A percentile compares a stretch with the other conserved stretches of the same genome.
Evolutionary conservation across 1,140 invertebrate genomes (phyloP).

Genomic region (Drosophila truncata): DNA sequence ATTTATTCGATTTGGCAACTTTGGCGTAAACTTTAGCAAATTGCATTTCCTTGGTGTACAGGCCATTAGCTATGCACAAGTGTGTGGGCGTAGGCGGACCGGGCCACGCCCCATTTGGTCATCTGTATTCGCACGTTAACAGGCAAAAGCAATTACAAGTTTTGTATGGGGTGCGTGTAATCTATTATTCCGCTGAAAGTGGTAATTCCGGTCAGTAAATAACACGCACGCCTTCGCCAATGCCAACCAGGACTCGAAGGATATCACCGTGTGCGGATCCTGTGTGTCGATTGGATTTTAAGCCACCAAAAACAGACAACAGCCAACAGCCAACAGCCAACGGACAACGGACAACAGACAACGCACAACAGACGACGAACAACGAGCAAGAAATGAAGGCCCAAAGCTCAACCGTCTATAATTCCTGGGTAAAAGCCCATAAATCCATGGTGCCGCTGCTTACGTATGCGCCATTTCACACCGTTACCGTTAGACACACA

Average conservation of each 20-base stretch:
- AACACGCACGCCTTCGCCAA: slow-evolving; percentile 66
- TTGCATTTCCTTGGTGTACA: slow-evolving; percentile 35
- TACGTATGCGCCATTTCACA: slow-evolving; percentile 83
- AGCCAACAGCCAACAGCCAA: slow-evolving; percentile 25
- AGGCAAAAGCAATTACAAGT: slow-evolving; percentile 47
- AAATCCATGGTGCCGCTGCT: slow-evolving; percentile 72
- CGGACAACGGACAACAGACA: slow-evolving; percentile 15
- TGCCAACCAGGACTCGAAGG: slow-evolving; percentile 47
- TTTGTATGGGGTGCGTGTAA: slow-evolving; percentile 58
- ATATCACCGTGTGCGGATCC: slow-evolving; percentile 17
- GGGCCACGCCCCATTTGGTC: slow-evolving; percentile 36
- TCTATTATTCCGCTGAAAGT: slow-evolving; percentile 82
- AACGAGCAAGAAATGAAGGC: slow-evolving; percentile 60
- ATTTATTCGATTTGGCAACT: slow-evolving; percentile 27
- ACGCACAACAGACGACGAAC: slow-evolving; percentile 25
- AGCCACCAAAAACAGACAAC: slow-evolving; percentile 56
- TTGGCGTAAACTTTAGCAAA: slow-evolving; percentile 28
- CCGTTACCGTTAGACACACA: slow-evolving; percentile 73
- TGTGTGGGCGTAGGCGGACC: slow-evolving; percentile 19
- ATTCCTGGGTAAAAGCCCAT: slow-evolving; percentile 80
- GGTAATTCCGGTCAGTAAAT: slow-evolving; percentile 84
- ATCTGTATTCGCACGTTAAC: slow-evolving; percentile 42
- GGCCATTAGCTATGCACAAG: slow-evolving; percentile 69
- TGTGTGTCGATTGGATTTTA: slow-evolving; percentile 73
- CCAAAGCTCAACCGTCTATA: slow-evolving; percentile 72